These are phyloP conservation scores for Acipenser transmontanus DNA, from an alignment of 2,797 vertebrate genomes.

Conservation along the genomic window DNA sequence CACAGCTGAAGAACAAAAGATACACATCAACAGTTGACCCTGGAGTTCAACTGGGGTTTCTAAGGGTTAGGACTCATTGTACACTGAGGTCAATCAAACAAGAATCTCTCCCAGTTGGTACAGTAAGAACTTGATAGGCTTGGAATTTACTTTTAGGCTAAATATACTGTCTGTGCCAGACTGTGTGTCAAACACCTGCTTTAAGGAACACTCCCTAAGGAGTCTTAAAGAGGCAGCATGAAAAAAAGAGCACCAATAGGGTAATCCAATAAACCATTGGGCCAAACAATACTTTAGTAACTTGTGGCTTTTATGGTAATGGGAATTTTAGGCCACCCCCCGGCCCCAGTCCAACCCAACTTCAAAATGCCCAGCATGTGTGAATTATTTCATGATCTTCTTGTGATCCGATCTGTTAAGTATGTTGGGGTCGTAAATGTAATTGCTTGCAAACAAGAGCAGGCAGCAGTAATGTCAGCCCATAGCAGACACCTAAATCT, in stretches of 20 bases:
- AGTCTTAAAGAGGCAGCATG: not conserved
- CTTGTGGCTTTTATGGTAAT: slow-evolving; percentile 19
- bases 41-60: too few relatives aligned
- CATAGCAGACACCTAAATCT: not conserved
- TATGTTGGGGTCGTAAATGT: slow-evolving; percentile 22
- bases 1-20: too few relatives aligned
- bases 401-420: slow-evolving; percentile 12
- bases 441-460: slow-evolving; percentile 11
- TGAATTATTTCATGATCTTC: slow-evolving; percentile 15
- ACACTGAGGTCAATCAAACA: too few relatives aligned
- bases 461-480: slow-evolving; percentile 3
- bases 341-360: not conserved
- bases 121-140: slow-evolving; percentile 6
- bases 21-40: too few relatives aligned
- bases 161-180: slow-evolving; percentile 1
- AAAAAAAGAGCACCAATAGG: not conserved
- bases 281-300: slow-evolving; percentile 4
- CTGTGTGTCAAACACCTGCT: slow-evolving; percentile 8
- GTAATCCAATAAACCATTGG: too few relatives aligned
- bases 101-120: not conserved
- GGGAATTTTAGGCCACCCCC: not conserved
- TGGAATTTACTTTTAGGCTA: slow-evolving; percentile 2
- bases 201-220: not conserved
- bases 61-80: too few relatives aligned
- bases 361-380: slow-evolving; percentile 13